phyloP scores from a whole-genome alignment of 1,140 invertebrate genomes.

The Seison nebaliae region DNA sequence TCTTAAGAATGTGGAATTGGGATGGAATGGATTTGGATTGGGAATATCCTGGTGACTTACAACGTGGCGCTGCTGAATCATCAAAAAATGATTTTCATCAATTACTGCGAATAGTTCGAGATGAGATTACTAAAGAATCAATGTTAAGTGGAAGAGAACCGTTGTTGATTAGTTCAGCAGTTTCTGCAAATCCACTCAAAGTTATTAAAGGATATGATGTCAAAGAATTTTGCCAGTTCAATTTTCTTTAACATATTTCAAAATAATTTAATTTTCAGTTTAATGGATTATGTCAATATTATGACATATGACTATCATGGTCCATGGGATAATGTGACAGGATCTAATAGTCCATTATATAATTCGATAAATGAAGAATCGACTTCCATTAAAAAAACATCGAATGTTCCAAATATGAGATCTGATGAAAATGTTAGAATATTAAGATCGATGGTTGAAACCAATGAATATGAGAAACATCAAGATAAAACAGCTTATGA shows the following conservation, averaged over 20 bases:
- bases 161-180: constrained; percentile 66
- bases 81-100: constrained; percentile 7
- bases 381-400: constrained; percentile 7
- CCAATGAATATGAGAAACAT: not conserved
- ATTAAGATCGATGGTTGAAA: too few relatives aligned
- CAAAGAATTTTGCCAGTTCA: constrained; percentile 42
- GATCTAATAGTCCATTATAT: constrained; percentile 25
- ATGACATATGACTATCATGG: constrained; percentile 69
- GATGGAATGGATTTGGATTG: constrained; percentile 83
- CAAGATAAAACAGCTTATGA: not conserved
- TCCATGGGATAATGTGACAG: constrained; percentile 67
- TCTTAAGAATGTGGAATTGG: constrained; percentile 63
- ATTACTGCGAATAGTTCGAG: constrained; percentile 43
- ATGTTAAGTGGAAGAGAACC: constrained; percentile 39
- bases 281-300: constrained; percentile 76
- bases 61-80: constrained; percentile 36
- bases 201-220: constrained; percentile 76
- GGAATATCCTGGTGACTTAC: constrained; percentile 71
- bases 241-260: not conserved
- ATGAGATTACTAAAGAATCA: constrained; percentile 61
- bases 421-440: too few relatives aligned
- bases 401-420: too few relatives aligned
- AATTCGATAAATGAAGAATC: constrained; percentile 15
- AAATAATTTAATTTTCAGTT: constrained; percentile 29
- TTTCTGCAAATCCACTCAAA: constrained; percentile 51